phyloP scores from a whole-genome alignment of 2,113 vertebrate genomes.

The Marmota flaviventris region DNA sequence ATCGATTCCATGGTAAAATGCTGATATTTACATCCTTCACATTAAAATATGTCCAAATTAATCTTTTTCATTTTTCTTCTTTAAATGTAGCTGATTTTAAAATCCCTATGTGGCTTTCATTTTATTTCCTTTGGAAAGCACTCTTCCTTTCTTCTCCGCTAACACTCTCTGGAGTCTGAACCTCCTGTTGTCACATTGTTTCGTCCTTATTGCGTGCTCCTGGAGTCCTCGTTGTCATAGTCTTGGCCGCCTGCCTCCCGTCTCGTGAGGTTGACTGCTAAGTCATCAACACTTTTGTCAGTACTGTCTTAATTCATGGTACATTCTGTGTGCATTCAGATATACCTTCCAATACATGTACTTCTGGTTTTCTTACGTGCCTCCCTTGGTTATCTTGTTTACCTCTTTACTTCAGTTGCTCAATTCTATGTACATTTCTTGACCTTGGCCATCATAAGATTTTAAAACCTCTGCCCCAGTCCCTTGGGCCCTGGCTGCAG shows the following conservation, averaged over 20 bases:
- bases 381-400: not conserved
- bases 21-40: not conserved
- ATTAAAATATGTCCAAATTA: not conserved
- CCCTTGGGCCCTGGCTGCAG: too few species aligned
- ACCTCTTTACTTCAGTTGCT: not conserved
- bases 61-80: conserved; percentile 11
- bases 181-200: not conserved
- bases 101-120: too few species aligned
- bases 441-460: not conserved
- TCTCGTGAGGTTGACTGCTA: not conserved
- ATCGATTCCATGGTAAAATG: not conserved
- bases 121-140: too few species aligned
- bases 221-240: not conserved
- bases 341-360: not conserved
- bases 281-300: not conserved
- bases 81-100: not conserved
- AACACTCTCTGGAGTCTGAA: not conserved
- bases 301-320: not conserved
- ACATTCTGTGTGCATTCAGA: not conserved
- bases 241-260: not conserved
- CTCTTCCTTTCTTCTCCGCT: not conserved
- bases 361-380: not conserved
- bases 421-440: not conserved
- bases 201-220: not conserved
- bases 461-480: not conserved